Conservation (phyloP, 2,888 invertebrate genomes). For the Hemicrepidius hirtus region DNA sequence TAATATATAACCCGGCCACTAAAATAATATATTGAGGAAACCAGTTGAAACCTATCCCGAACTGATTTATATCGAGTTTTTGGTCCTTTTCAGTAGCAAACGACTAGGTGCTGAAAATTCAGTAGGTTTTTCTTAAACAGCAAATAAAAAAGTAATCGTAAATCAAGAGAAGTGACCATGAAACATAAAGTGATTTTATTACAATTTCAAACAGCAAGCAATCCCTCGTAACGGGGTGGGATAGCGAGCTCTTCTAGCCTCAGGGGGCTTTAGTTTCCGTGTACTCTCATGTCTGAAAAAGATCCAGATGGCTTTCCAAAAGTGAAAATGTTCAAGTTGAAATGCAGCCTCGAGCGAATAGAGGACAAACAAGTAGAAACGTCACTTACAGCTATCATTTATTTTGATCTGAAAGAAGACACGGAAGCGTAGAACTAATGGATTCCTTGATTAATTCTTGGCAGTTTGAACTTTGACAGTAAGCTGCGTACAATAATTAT, state of each 20-base stretch:
- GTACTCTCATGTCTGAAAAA: slow-evolving; percentile 37
- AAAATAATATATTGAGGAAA: background rate
- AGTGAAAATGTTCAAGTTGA: slow-evolving; percentile 36
- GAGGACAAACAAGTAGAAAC: slow-evolving; percentile 23
- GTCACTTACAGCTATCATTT: slow-evolving; percentile 37
- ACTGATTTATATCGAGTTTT: slow-evolving; percentile 9
- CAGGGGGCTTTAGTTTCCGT: slow-evolving; percentile 31
- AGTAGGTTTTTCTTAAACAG: slow-evolving; percentile 1
- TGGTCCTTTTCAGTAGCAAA: slow-evolving; percentile 2
- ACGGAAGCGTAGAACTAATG: slow-evolving; percentile 7
- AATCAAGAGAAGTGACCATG: slow-evolving; percentile 32
- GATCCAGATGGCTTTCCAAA: slow-evolving; percentile 39
- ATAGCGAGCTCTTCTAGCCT: slow-evolving; percentile 23
- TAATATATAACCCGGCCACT: too few species aligned
- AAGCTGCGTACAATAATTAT: background rate
- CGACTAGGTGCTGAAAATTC: background rate
- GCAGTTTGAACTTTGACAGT: background rate
- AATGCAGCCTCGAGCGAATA: slow-evolving; percentile 31
- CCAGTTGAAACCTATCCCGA: slow-evolving; percentile 13
- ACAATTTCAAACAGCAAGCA: slow-evolving; percentile 40
- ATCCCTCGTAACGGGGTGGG: slow-evolving; percentile 26
- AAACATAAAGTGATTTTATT: slow-evolving; percentile 42
- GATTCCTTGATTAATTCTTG: slow-evolving; percentile 22
- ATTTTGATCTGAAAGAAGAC: slow-evolving; percentile 25
- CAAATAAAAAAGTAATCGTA: slow-evolving; percentile 31